Evolutionary conservation across 2,113 vertebrate species (phyloP), one percentile per base, ranked within the genome.

Genomic region (Ivindomyrus marchei): DNA sequence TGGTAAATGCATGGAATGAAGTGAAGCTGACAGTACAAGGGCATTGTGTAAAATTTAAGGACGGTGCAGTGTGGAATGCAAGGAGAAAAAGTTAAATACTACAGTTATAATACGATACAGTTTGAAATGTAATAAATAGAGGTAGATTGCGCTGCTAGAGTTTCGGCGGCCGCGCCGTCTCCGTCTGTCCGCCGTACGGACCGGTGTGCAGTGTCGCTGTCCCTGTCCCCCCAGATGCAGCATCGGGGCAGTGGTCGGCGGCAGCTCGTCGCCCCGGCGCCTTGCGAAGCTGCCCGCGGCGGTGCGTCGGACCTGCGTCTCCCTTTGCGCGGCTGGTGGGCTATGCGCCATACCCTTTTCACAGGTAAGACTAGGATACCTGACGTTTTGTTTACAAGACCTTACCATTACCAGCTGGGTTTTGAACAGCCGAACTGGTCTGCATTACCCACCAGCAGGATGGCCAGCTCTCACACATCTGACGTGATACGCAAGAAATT

Each of bases 341-440:
- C 89, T 94, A 24, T 94, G 92, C 89, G 93, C 93, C 2, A 90
- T 94, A 46, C 93, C 93, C 0, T 90, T 94, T 58, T 62, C 91
- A 11, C 92, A 93, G 93, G 93, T 94, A 80, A 45, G 58, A 13
- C 80, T 6, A 3, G 3, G 13, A 19, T 1, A 45, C 2, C 6
- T 13, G 50, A 3, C 77, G 1, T 85, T 11, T 3, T 62, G 4
- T 50, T 15, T 31, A 85, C 50, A 17, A 58, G 9, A 11, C 19
- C 11, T 27, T 42, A 36, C 53, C n/a, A 88, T 58, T 89, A 53
- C 84, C 31, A 46, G 6, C 3, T 74, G 9, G n/a, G 24, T 50
- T 17, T 19, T 31, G 87, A 42, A n/a, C 7, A 17, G 13, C 39
- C 1, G 4, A 39, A 27, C 4, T 45, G 7, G 3, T 27, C 2